Evolutionary conservation across 1,140 invertebrate genomes (phyloP), one percentile per base, ranked within the genome.

Genomic region (Drepana arcuata): DNA sequence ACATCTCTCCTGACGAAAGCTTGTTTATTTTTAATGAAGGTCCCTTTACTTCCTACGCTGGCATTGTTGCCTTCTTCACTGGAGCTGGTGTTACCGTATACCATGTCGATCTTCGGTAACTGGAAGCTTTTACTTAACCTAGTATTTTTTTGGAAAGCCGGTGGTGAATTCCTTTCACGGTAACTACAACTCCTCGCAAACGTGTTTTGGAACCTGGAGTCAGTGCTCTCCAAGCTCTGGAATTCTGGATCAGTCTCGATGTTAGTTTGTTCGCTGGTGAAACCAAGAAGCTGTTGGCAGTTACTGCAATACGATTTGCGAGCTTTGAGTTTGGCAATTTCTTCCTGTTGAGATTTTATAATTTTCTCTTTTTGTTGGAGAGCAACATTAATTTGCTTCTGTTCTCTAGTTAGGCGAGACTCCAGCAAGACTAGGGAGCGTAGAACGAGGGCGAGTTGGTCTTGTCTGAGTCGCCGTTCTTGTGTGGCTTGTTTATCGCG

Each of bases 381-480:
- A 32, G 89, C 85, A 24, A 87, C 86, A 18, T 86, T 85, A 24
- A 93, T 91, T 46, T 86, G 87, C 53, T 90, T 89, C 56, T 92
- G 90, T 64, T 93, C 91, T 55, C 89, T 86, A n/a, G 88, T 86
- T 1, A 92, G 70, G n/a, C 89, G 79, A 0, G 90, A 88, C 59
- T 93, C 91, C 9, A 92, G 84, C 11, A 90, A 83, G 7, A 92
- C 81, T 14, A 93, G 65, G 1, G 90, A 89, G 7, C 90, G 84
- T 2, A 92, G 73, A 9, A 92, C 87, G 34, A 88, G 84, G 1
- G 88, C 87, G 2, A 92, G 82, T 58, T 91, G 90, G 48, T 88
- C 87, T 61, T 91, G 89, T 9, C 88, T 81, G 1, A 91, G 70
- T 1, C 80, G 71, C 30, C 86, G 85, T 54, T 89, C 88, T 14